Conservation (phyloP, 2,797 vertebrate genomes). For the Gallirallus australis region DNA sequence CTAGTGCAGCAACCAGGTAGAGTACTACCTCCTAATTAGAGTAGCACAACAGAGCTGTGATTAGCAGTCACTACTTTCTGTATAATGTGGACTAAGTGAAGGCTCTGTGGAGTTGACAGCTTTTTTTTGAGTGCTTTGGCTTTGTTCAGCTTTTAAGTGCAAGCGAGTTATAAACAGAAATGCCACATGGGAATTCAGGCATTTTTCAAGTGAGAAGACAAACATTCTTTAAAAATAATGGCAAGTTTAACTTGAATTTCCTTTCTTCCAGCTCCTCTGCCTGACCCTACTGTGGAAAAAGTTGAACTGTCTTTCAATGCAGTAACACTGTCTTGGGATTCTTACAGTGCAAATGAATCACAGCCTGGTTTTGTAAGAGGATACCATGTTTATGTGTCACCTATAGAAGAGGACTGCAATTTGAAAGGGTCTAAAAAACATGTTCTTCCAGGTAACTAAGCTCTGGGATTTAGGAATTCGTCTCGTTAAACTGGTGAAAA, state of each 20-base stretch:
- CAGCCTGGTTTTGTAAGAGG: conserved; percentile 84
- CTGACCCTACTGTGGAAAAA: neutral
- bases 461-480: neutral
- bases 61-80: neutral
- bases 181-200: neutral
- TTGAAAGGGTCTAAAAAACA: conserved; percentile 32
- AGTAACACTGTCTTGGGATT: conserved; percentile 81
- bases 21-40: neutral
- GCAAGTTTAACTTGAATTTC: neutral
- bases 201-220: neutral
- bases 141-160: neutral
- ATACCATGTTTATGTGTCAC: conserved; percentile 78
- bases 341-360: conserved; percentile 54
- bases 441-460: conserved; percentile 63
- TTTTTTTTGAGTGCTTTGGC: neutral
- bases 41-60: neutral
- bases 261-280: conserved; percentile 60
- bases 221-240: neutral
- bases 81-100: neutral
- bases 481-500: neutral
- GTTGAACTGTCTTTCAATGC: conserved; percentile 66
- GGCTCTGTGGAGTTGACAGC: neutral
- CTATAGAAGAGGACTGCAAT: conserved; percentile 35
- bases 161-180: neutral
- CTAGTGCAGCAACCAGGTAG: neutral